phyloP scores from a whole-genome alignment of 2,113 vertebrate species.

The Brachypodius melanocephalos region DNA sequence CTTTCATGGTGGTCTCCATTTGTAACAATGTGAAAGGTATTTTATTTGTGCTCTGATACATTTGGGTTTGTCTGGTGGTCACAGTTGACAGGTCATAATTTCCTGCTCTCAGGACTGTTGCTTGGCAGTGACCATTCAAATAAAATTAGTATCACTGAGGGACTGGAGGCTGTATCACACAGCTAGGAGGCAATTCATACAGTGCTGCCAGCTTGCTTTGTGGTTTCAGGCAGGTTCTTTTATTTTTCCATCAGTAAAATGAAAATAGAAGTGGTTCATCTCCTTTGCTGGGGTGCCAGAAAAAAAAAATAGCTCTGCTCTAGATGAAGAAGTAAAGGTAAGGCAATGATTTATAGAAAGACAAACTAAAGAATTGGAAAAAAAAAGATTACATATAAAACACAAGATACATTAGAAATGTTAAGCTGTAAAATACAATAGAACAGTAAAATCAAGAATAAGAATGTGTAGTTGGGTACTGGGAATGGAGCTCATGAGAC shows the following conservation, averaged over 20 bases:
- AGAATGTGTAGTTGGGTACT: background rate
- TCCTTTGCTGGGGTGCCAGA: background rate
- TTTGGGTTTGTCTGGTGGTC: background rate
- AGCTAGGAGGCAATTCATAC: background rate
- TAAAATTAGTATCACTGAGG: background rate
- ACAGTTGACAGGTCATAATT: background rate
- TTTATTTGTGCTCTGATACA: background rate
- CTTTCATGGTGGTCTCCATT: background rate
- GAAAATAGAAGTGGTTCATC: background rate
- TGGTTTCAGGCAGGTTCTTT: background rate
- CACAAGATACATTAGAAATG: background rate
- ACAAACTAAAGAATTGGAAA: background rate
- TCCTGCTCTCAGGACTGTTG: background rate
- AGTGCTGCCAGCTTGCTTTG: background rate
- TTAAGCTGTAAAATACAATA: background rate
- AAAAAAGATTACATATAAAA: background rate
- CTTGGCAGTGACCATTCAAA: background rate
- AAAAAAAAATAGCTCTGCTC: background rate
- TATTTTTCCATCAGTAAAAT: background rate
- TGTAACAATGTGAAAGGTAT: background rate
- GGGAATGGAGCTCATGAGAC: background rate
- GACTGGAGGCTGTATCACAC: background rate
- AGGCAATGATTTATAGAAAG: background rate
- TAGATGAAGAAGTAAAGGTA: background rate
- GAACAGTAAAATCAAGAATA: background rate